phyloP scores from a whole-genome alignment of 2,888 invertebrate genomes.

The Phymatocera aterrima region DNA sequence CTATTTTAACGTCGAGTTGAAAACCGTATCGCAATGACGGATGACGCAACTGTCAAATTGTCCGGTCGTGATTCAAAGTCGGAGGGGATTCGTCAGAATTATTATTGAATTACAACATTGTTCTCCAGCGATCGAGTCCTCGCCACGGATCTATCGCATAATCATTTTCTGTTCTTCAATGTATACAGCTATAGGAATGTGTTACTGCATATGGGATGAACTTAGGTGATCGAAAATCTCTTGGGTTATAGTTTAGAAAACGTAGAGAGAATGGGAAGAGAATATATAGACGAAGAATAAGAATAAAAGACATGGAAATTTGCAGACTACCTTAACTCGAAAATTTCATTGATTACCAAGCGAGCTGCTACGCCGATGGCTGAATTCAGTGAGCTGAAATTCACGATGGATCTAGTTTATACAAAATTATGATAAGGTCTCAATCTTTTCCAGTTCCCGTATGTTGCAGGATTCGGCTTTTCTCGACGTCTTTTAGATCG shows the following conservation, averaged over 20 bases:
- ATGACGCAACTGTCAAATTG: too few species aligned
- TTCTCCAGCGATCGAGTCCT: too few species aligned
- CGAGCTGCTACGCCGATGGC: background rate
- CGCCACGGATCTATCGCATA: too few species aligned
- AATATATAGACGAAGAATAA: background rate
- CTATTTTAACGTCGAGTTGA: too few species aligned
- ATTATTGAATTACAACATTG: too few species aligned
- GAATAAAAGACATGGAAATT: background rate
- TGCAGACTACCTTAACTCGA: background rate
- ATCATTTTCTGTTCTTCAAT: too few species aligned
- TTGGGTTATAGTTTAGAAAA: background rate
- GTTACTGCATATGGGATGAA: too few species aligned
- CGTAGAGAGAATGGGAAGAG: background rate
- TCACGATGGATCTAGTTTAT: background rate
- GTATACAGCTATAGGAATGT: too few species aligned
- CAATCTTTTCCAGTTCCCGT: background rate
- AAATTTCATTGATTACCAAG: background rate
- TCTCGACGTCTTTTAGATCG: conserved; percentile 2
- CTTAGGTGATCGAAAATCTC: conserved; percentile 35
- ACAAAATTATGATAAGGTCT: background rate
- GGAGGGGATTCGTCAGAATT: too few species aligned
- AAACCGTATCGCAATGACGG: too few species aligned
- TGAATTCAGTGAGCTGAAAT: background rate
- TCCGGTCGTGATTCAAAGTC: too few species aligned
- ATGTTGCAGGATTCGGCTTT: background rate